Evolutionary conservation across 2,888 invertebrate species (phyloP).

Genomic region (Drosophila affinis): DNA sequence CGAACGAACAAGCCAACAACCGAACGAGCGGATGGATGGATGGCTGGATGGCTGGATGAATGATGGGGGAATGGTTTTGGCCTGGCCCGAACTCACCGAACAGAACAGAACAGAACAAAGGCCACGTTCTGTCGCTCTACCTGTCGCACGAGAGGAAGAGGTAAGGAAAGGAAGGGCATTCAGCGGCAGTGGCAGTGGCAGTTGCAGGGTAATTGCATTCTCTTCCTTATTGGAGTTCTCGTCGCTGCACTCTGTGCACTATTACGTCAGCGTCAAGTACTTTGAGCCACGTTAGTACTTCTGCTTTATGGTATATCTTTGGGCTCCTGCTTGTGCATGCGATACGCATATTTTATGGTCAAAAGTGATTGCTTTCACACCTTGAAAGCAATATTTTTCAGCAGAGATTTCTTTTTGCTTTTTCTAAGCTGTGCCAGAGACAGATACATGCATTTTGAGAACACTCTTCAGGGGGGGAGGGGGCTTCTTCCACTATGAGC

Average conservation of each 20-base stretch:
- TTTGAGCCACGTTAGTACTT: neutral
- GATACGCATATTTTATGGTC: neutral
- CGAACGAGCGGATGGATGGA: neutral
- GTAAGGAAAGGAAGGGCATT: neutral
- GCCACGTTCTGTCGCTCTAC: constrained; percentile 22
- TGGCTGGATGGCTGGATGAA: neutral
- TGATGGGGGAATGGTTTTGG: constrained; percentile 18
- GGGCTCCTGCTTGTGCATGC: neutral
- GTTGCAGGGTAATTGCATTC: constrained; percentile 29
- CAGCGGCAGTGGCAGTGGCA: neutral
- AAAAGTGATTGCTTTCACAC: neutral
- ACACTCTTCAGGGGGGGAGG: neutral
- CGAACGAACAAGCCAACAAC: no score
- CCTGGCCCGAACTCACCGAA: constrained; percentile 22
- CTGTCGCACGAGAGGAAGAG: constrained; percentile 5
- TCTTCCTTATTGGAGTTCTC: constrained; percentile 30
- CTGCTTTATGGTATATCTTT: neutral
- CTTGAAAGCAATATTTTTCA: neutral
- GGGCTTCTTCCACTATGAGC: no score
- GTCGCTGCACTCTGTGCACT: constrained; percentile 2
- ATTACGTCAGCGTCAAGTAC: constrained; percentile 1
- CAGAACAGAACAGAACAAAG: constrained; percentile 1
- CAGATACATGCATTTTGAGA: neutral
- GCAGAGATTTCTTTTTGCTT: neutral
- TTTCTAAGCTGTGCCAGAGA: neutral